Base-by-base conservation (phyloP, 92 coral and sea anemone genomes). In the Palythoa caribaeorum region DNA sequence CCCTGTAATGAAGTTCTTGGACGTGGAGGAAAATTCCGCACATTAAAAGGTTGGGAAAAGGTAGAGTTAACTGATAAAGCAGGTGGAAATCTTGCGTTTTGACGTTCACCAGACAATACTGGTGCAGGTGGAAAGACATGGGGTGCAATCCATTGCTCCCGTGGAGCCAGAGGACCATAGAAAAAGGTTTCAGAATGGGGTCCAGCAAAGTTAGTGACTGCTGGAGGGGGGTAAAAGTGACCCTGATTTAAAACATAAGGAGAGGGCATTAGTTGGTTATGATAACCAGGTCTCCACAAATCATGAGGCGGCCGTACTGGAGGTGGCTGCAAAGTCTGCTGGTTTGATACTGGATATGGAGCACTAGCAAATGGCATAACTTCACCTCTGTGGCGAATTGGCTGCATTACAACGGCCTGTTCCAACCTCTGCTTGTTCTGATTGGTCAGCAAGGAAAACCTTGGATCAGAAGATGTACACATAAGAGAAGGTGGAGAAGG, bases 251-350 rank as follows among this genome's bases (percentile, higher is more conserved):
- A 80, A 35, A 11, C 15, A 38, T 65, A 35, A 5, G 37, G 54
- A 38, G 72, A 1, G 38, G 72, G 73, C 6, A 71, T 51, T 50
- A 35, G 20, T 6, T 13, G 68, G 71, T 53, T 78, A 36, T 37
- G 69, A 60, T 37, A 39, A 38, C 21, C 73, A 79, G 37, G 60
- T 79, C 73, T 79, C 73, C 72, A 79, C 17, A 73, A 66, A 79
- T 38, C 73, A 37, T 38, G 62, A 9, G 76, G 60, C 21, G 47
- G 73, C 44, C 15, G 13, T 38, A 69, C 28, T 40, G 85, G 75
- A 6, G 5, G 38, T 38, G 5, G 74, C 63, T 17, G 10, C 68
- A 78, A n/a, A 60, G 70, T 14, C 15, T 59, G 86, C 48, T 17
- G 84, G 55, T 60, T 79, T n/a, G 53, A 44, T 4, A 38, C 17